Percentiles rank a stretch among this genome's conserved stretches.
phyloP scores from a whole-genome alignment of 2,113 vertebrate genomes.

The Dasyurus viverrinus region DNA sequence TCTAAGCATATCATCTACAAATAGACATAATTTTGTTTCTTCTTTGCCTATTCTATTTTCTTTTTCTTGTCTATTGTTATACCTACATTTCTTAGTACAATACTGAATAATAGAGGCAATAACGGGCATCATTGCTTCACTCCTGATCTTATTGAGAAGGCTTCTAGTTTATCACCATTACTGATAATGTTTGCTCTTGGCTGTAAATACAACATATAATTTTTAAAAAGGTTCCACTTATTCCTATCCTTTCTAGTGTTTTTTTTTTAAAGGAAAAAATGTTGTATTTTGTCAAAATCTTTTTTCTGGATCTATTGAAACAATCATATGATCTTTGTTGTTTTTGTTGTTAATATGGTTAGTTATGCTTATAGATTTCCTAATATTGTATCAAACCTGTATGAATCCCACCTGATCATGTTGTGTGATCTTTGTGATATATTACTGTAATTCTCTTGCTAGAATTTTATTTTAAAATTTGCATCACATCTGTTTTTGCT shows the following conservation, averaged over 20 bases:
- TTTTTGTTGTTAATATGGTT: background rate
- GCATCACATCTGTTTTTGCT: background rate
- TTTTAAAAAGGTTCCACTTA: background rate
- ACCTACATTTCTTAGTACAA: background rate
- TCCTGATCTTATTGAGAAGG: background rate
- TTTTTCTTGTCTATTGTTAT: background rate
- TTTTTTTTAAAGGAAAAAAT: background rate
- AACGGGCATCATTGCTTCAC: background rate
- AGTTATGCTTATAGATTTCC: background rate
- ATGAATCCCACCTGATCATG: background rate
- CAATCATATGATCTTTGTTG: background rate
- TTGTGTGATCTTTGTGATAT: background rate
- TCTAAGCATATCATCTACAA: background rate
- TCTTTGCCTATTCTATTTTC: background rate
- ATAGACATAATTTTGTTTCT: background rate
- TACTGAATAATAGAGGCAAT: background rate
- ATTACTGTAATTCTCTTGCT: background rate
- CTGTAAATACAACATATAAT: background rate
- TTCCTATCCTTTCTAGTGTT: background rate
- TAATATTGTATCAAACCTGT: background rate
- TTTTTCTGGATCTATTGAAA: background rate
- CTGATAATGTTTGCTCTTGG: background rate
- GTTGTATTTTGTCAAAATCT: background rate
- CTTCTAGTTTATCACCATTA: background rate
- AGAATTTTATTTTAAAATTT: background rate